A percentile compares a stretch with the other conserved stretches of the same genome.
Conservation (phyloP, 2,888 invertebrate species). For the Leptogaster cylindrica region DNA sequence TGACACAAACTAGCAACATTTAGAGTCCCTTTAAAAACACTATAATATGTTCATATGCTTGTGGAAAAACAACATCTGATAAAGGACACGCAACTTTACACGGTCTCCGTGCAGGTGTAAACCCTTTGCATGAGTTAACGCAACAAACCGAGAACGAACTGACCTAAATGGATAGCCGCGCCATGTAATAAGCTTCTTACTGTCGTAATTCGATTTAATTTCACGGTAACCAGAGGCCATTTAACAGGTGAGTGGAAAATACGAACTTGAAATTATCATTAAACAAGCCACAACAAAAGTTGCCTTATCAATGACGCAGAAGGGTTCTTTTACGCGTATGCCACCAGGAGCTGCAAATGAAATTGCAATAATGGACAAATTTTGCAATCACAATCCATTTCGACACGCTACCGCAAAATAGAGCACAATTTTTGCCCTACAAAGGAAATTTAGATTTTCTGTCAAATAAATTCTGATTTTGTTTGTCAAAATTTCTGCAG, state of each 20-base stretch:
- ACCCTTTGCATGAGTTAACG: neutral
- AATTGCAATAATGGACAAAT: neutral
- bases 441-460: no score
- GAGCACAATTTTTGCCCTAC: neutral
- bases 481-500: no score
- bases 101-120: no score
- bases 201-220: constrained; percentile 39
- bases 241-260: neutral
- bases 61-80: constrained; percentile 19
- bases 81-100: constrained; percentile 18
- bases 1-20: no score
- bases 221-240: neutral
- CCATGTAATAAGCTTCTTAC: constrained; percentile 35
- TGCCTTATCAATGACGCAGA: neutral
- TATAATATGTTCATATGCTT: no score
- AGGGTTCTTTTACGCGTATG: neutral
- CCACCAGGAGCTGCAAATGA: no score
- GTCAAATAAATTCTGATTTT: no score
- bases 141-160: neutral
- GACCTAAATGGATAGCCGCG: constrained; percentile 38
- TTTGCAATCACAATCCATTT: neutral
- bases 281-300: neutral
- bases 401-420: neutral
- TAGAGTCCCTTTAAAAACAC: no score
- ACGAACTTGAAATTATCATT: constrained; percentile 14